Evolutionary conservation across 2,797 vertebrate genomes (phyloP).

Genomic region (Coccyzus lansbergi): DNA sequence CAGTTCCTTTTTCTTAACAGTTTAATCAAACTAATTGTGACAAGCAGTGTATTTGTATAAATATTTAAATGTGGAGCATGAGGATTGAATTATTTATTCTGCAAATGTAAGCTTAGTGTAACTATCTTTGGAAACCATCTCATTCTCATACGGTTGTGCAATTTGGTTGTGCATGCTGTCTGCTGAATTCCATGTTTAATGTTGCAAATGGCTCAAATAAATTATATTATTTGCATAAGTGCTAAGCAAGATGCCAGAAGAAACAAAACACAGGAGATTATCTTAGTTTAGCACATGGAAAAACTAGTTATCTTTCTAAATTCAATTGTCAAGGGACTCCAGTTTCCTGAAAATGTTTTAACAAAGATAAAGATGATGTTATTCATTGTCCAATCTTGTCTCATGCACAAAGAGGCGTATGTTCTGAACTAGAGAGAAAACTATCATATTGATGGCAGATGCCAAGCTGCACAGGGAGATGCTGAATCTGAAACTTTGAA

Average conservation of each 20-base stretch:
- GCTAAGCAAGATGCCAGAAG: neutral
- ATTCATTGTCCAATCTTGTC: neutral
- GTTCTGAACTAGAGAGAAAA: conserved; percentile 1
- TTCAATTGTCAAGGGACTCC: neutral
- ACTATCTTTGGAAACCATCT: conserved; percentile 57
- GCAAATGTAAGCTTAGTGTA: conserved; percentile 32
- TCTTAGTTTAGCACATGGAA: neutral
- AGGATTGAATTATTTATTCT: conserved; percentile 70
- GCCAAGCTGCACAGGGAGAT: neutral
- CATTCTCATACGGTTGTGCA: neutral
- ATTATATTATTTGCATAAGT: neutral
- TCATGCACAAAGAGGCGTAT: neutral
- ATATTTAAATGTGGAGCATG: conserved; percentile 68
- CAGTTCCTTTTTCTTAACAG: conserved; percentile 54
- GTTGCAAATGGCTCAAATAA: conserved; percentile 18
- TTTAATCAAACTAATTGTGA: conserved; percentile 70
- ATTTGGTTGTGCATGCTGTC: neutral
- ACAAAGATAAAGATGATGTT: neutral
- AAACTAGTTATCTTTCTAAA: neutral
- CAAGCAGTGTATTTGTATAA: conserved; percentile 62
- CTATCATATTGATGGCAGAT: neutral
- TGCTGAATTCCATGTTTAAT: neutral
- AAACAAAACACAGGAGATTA: neutral
- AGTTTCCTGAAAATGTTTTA: conserved; percentile 34
- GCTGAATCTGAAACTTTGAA: neutral